A percentile compares a stretch with the other conserved stretches of the same genome.
Evolutionary conservation across 2,113 vertebrate genomes (phyloP).

Genomic region (Ptilonorhynchus violaceus): DNA sequence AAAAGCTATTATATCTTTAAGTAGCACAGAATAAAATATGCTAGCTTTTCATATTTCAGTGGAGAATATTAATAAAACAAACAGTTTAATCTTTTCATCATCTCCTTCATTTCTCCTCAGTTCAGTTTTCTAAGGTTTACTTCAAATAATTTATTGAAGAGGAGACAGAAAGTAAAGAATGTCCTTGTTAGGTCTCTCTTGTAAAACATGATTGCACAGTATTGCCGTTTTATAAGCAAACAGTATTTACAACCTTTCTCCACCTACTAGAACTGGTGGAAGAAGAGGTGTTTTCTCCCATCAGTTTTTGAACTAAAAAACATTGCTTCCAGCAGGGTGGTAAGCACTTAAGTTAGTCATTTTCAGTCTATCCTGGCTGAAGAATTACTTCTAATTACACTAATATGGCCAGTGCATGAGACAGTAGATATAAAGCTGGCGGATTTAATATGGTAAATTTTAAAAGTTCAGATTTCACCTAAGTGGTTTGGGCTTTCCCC

Average conservation of each 20-base stretch:
- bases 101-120: background rate
- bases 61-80: background rate
- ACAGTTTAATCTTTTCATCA: background rate
- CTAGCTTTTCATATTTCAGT: background rate
- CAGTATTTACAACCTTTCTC: background rate
- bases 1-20: background rate
- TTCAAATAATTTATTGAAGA: background rate
- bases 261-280: background rate
- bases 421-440: background rate
- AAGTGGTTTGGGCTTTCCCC: background rate
- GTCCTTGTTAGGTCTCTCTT: background rate
- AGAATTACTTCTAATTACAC: background rate
- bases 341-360: background rate
- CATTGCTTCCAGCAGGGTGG: background rate
- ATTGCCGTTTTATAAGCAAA: background rate
- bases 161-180: background rate
- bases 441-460: background rate
- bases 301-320: background rate
- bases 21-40: background rate
- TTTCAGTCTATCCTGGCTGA: background rate
- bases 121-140: background rate
- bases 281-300: background rate
- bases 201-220: background rate
- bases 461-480: background rate
- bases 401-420: background rate